Conservation (phyloP, 2,888 invertebrate genomes). For the Athalia circularis region DNA sequence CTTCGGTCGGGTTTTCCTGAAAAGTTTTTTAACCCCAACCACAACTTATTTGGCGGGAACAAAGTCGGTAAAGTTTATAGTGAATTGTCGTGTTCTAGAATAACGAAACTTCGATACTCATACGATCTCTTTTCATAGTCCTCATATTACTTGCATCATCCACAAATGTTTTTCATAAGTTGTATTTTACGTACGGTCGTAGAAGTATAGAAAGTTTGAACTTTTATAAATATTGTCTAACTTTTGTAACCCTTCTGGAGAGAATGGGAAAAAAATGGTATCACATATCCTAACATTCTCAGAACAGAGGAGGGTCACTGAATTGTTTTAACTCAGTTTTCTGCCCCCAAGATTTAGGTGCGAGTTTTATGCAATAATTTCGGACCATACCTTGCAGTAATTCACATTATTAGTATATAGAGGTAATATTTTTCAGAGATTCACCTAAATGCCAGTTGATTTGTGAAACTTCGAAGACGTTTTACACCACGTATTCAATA, state of each 20-base stretch:
- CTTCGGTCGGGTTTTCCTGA: neutral
- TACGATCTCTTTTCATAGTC: neutral
- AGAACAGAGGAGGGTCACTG: too few relatives aligned
- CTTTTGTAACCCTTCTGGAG: neutral
- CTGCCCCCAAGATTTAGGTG: too few relatives aligned
- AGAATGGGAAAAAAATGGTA: too few relatives aligned
- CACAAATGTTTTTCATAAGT: neutral
- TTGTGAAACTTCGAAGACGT: too few relatives aligned
- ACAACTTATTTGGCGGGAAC: neutral
- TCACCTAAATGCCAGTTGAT: too few relatives aligned
- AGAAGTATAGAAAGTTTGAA: neutral
- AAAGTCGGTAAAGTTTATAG: conserved; percentile 1
- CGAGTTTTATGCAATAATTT: too few relatives aligned
- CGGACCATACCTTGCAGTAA: too few relatives aligned
- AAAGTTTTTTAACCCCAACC: conserved; percentile 6
- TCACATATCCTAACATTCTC: too few relatives aligned
- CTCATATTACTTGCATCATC: neutral
- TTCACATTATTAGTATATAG: too few relatives aligned
- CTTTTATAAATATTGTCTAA: neutral
- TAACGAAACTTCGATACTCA: conserved; percentile 12
- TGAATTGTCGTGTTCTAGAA: conserved; percentile 6
- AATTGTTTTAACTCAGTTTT: too few relatives aligned
- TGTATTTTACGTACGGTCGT: neutral
- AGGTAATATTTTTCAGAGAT: too few relatives aligned
- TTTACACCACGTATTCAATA: too few relatives aligned